phyloP scores from a whole-genome alignment of 1,140 invertebrate genomes.

The Ctenoplectra terminalis region DNA sequence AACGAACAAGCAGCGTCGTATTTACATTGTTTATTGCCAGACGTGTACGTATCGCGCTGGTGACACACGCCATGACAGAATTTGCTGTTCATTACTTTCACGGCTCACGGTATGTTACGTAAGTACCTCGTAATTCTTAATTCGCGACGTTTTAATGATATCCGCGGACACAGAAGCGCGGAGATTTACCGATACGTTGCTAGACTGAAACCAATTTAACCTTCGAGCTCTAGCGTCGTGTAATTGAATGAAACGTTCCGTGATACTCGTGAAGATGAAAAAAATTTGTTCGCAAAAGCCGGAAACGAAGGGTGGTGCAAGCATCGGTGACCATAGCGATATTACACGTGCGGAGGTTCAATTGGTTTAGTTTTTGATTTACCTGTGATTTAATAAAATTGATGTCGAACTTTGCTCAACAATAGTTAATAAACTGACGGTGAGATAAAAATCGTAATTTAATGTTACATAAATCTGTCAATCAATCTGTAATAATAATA shows the following conservation, averaged over 20 bases:
- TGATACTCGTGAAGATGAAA: not conserved
- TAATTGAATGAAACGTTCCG: conserved; percentile 19
- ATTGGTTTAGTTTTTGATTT: too few species aligned
- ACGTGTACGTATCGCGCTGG: conserved; percentile 23
- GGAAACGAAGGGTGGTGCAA: not conserved
- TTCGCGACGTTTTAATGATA: conserved; percentile 51
- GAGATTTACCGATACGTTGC: conserved; percentile 45
- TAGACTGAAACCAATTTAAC: conserved; percentile 24
- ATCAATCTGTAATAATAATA: too few species aligned
- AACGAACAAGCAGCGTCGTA: conserved; percentile 38
- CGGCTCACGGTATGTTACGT: conserved; percentile 34
- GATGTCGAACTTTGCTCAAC: too few species aligned
- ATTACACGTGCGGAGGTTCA: too few species aligned
- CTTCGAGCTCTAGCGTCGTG: not conserved
- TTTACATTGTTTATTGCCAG: conserved; percentile 51
- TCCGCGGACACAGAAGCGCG: conserved; percentile 41
- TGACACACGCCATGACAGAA: conserved; percentile 37
- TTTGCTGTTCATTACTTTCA: conserved; percentile 50
- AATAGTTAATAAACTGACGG: too few species aligned
- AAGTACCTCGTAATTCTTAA: conserved; percentile 53
- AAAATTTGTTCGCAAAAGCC: not conserved
- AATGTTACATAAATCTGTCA: too few species aligned
- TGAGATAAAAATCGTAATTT: too few species aligned
- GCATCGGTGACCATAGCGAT: too few species aligned
- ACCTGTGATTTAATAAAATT: too few species aligned